Conservation (phyloP, 2,113 vertebrate species). For the Sinocyclocheilus anophthalmus region DNA sequence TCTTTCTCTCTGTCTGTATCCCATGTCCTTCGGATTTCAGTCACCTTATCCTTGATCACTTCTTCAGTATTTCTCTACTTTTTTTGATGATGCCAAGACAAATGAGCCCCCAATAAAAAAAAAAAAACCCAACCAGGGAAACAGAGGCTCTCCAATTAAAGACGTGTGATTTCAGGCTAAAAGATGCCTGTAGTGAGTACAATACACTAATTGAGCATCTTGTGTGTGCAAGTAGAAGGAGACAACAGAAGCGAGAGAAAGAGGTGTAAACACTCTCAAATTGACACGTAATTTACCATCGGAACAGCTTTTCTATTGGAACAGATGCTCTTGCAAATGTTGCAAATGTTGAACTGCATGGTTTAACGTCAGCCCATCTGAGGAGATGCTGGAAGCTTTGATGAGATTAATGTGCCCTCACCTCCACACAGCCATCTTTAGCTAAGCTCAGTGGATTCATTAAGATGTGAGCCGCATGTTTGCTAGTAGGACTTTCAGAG, state of each 20-base stretch:
- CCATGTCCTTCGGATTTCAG: background rate
- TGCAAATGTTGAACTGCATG: slow-evolving; percentile 62
- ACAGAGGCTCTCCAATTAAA: background rate
- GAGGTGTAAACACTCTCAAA: slow-evolving; percentile 32
- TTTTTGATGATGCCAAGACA: slow-evolving; percentile 49
- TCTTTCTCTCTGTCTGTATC: background rate
- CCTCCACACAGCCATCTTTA: slow-evolving; percentile 27
- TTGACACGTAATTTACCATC: slow-evolving; percentile 1
- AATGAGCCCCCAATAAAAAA: slow-evolving; percentile 38
- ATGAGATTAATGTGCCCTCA: slow-evolving; percentile 38
- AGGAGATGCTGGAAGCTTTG: slow-evolving; percentile 39
- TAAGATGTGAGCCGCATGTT: slow-evolving; percentile 1
- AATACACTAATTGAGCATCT: slow-evolving; percentile 20
- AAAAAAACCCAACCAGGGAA: too few relatives aligned
- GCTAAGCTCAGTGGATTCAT: slow-evolving; percentile 34
- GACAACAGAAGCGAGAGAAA: slow-evolving; percentile 29
- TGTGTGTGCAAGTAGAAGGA: slow-evolving; percentile 28
- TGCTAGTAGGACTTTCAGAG: slow-evolving; percentile 23
- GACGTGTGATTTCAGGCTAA: background rate
- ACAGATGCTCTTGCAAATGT: slow-evolving; percentile 69
- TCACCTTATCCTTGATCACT: slow-evolving; percentile 14
- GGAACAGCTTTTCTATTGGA: slow-evolving; percentile 53
- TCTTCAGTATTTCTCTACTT: slow-evolving; percentile 49
- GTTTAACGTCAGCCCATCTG: slow-evolving; percentile 33
- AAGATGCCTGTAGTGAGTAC: background rate